phyloP scores from a whole-genome alignment of 2,113 vertebrate species.

The Sula dactylatra region DNA sequence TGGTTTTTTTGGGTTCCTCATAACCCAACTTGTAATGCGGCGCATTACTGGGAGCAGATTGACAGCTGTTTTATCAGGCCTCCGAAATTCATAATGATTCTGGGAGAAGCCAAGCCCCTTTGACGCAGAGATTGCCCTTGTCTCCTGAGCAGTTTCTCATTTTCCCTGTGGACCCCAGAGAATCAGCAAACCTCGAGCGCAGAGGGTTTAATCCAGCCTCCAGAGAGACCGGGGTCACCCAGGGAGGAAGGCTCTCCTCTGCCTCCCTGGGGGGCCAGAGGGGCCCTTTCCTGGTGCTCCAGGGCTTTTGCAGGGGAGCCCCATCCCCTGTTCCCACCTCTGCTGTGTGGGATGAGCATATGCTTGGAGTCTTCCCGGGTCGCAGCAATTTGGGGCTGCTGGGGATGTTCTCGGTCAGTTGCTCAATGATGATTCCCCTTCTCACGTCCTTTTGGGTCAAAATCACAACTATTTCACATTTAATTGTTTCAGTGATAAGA shows the following conservation, averaged over 20 bases:
- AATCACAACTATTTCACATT: background rate
- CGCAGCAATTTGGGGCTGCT: background rate
- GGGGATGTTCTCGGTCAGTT: background rate
- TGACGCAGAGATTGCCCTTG: background rate
- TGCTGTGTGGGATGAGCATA: rapidly evolving
- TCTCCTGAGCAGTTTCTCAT: background rate
- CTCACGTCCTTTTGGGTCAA: background rate
- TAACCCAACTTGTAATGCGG: background rate
- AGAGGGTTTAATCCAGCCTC: background rate
- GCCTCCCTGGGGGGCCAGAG: too few species aligned
- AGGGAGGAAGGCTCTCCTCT: background rate
- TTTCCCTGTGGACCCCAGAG: background rate
- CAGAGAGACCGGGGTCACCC: background rate
- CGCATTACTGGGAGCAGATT: background rate
- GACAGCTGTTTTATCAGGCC: background rate
- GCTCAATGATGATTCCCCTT: background rate
- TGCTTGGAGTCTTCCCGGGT: background rate
- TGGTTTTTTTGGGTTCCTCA: background rate
- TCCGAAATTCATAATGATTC: background rate
- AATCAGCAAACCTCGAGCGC: background rate
- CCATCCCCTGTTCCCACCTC: background rate
- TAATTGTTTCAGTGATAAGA: background rate
- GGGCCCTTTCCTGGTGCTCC: background rate
- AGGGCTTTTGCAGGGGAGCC: background rate
- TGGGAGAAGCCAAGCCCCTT: background rate